Base-by-base conservation (phyloP, 2,113 vertebrate genomes). In the Lagenorhynchus albirostris region DNA sequence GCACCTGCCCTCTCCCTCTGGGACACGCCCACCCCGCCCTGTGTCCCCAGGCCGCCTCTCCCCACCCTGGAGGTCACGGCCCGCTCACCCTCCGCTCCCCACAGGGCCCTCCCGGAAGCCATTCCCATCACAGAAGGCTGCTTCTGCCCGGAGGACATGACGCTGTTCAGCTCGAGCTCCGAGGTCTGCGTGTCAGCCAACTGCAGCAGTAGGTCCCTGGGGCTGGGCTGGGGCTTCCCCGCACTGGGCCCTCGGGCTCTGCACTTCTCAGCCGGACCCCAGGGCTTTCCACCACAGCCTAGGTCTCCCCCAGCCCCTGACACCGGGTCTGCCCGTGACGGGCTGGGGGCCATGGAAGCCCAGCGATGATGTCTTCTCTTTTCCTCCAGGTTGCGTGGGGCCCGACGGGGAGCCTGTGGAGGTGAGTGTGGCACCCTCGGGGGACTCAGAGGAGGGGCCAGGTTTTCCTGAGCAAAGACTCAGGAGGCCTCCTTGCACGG, bases 41-140 rank as follows among this genome's bases (percentile, higher is more conserved):
- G 6, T 2, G 0, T 7, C 18, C 55, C 3, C 29, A 23, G 18
- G 5, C 14, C 5, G 23, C 23, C n/a, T 20, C 17, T 33, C 4
- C 36, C 55, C 4, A 9, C 33, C 36, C 76, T 6, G 17, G 38
- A 26, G 8, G 31, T 21, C 31, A 2, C 1, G 1, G 8, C 31
- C 33, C 2, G n/a, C 21, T 47, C 11, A 18, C 94, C 17, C 36
- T 91, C 62, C 23, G 17, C 96, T 41, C 55, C 44, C 31, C 71
- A 5, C 71, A 99, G 99, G 60, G 5, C 8, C 21, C 3, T 98
- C 2, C 55, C 85, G 0, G 68, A 21, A 8, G 96, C 96, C 50
- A 98, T 92, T 25, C 63, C 50, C 21, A 5, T 98, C 55, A 98
- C 96, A 1, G 99, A 99, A 98, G 99, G 99, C 13, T 99, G 99